Percentiles rank a stretch among this genome's conserved stretches.
Conservation (phyloP, 2,797 vertebrate species). For the Halcyon leucocephala region DNA sequence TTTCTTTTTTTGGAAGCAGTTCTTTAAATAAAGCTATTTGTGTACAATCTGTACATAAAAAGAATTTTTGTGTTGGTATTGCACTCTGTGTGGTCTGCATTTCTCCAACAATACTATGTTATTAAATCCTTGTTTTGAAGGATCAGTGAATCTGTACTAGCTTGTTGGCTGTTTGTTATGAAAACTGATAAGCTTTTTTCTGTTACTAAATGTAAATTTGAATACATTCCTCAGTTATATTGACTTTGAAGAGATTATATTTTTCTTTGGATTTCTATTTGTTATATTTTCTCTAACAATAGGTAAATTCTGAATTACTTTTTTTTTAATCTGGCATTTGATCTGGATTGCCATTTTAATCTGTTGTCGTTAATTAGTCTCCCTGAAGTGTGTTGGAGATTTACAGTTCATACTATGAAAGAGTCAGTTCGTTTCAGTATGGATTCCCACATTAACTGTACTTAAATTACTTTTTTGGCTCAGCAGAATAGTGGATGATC, state of each 20-base stretch:
- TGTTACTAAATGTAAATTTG: constrained; percentile 22
- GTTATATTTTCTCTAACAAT: constrained; percentile 39
- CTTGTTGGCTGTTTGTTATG: neutral
- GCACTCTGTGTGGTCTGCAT: neutral
- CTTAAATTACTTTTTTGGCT: constrained; percentile 5
- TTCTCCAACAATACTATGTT: neutral
- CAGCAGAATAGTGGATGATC: neutral
- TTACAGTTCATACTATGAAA: constrained; percentile 36
- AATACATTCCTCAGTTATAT: neutral
- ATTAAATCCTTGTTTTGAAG: neutral
- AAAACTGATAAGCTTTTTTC: neutral
- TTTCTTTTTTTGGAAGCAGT: neutral
- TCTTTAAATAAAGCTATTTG: neutral
- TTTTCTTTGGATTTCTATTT: constrained; percentile 42
- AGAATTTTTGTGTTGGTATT: neutral
- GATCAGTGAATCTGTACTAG: neutral
- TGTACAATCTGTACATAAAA: neutral
- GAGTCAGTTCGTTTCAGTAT: constrained; percentile 45
- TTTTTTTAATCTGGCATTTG: constrained; percentile 21
- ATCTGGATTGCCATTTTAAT: constrained; percentile 25
- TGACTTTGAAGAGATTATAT: constrained; percentile 31
- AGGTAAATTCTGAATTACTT: neutral
- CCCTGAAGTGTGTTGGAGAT: constrained; percentile 33
- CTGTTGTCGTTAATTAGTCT: constrained; percentile 50
- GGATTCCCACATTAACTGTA: constrained; percentile 37